Base-by-base conservation (phyloP, 2,797 vertebrate species). In the Lutjanus campechanus region DNA sequence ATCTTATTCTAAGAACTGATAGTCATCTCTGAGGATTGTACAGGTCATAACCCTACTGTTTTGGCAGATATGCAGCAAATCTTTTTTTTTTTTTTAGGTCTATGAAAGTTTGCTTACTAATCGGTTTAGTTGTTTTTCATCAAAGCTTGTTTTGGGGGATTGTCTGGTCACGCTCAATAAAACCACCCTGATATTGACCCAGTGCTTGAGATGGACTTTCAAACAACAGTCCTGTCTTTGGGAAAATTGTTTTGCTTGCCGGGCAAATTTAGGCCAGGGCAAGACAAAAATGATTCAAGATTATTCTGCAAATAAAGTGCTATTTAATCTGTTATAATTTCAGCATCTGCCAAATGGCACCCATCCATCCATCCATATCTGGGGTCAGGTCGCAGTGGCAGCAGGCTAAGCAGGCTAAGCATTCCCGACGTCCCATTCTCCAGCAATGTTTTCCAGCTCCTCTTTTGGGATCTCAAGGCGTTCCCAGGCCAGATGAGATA, bases 121-220 rank as follows among this genome's bases (percentile, higher is more conserved):
- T 78, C 36, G 4, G 5, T 70, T 84, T 49, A 22, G 19, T 53
- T 77, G 69, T 85, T 74, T 76, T 47, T 49, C 73, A 60, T 51
- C 43, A 74, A 68, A 81, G 69, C 70, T 50, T 54, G 7, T 72
- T 81, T 70, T 63, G 36, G 69, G 8, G 20, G 65, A 82, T 79
- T 80, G 71, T 13, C 3, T 15, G 43, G 73, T 85, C 84, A 73
- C 47, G 47, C 68, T 83, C 60, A 54, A 64, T 83, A 77, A 68
- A 79, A 64, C 6, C 53, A 13, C 8, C 56, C 68, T 59, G 51
- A 78, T 77, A 79, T n/a, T 69, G 56, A 88, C 62, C 44, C 65
- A 40, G 49, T 7, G 54, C 56, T 55, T 64, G 5, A 74, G 58
- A 65, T 53, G 4, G 73, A 53, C 4, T 0, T 29, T 84, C n/a